phyloP scores from a whole-genome alignment of 2,888 invertebrate genomes.

The Acanthosepion pharaonis region DNA sequence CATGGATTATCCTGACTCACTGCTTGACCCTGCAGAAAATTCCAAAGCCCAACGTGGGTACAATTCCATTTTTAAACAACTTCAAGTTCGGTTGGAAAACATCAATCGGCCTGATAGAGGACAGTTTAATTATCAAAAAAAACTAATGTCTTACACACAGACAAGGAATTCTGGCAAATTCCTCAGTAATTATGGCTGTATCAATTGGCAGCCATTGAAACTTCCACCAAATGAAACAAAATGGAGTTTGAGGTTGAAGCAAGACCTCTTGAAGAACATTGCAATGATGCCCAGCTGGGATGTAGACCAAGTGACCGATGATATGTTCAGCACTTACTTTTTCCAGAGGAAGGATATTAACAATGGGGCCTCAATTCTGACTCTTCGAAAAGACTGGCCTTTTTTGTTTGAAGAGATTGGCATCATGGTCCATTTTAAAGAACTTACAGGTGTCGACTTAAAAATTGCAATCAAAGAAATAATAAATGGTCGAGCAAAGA shows the following conservation, averaged over 20 bases:
- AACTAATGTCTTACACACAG: neutral
- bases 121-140: slow-evolving; percentile 24
- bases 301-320: neutral
- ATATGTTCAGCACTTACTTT: slow-evolving; percentile 37
- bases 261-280: neutral
- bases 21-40: neutral
- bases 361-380: neutral
- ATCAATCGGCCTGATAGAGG: neutral
- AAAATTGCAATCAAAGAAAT: neutral
- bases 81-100: neutral
- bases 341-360: slow-evolving; percentile 42
- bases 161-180: neutral
- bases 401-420: slow-evolving; percentile 42
- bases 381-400: slow-evolving; percentile 35
- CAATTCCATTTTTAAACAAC: neutral
- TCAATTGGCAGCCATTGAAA: slow-evolving; percentile 38
- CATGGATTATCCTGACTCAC: neutral
- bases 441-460: slow-evolving; percentile 37
- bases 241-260: slow-evolving; percentile 36
- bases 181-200: neutral
- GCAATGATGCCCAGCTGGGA: neutral
- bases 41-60: neutral
- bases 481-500: neutral
- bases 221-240: neutral
- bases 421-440: slow-evolving; percentile 40